Percentiles rank a stretch among this genome's conserved stretches.
These are phyloP conservation scores for Ovibos moschatus DNA, from an alignment of 2,113 vertebrate genomes.

Conservation along the genomic window DNA sequence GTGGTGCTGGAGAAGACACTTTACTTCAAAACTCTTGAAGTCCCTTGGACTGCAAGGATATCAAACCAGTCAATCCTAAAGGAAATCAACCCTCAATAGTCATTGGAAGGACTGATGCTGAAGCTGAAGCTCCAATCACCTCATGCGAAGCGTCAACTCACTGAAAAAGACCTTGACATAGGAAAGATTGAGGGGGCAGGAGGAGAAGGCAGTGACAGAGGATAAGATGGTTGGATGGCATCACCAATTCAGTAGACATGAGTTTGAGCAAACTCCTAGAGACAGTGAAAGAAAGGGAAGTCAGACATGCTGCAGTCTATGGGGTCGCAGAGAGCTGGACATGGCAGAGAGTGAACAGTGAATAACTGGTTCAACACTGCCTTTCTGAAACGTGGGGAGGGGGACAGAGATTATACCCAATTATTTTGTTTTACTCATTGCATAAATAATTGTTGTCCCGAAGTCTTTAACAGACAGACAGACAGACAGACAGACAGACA, in stretches of 20 bases:
- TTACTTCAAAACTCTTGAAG: background rate
- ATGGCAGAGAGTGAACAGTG: accelerated
- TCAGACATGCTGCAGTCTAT: background rate
- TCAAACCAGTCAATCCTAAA: background rate
- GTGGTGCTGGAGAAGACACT: background rate
- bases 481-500: background rate
- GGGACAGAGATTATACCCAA: background rate
- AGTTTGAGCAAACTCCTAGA: background rate
- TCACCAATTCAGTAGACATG: background rate
- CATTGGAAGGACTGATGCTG: background rate
- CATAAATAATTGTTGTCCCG: background rate
- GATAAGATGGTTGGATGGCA: background rate
- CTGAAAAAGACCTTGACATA: background rate
- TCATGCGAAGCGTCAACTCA: background rate
- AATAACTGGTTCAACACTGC: accelerated
- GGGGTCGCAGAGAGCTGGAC: background rate
- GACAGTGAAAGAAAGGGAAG: background rate
- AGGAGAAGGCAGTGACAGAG: background rate
- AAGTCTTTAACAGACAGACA: background rate
- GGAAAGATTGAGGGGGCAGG: background rate
- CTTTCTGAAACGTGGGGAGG: background rate
- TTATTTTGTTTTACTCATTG: background rate
- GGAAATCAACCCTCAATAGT: background rate
- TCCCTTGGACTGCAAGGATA: background rate
- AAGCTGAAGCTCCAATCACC: background rate